Evolutionary conservation across 2,797 vertebrate genomes (phyloP).

Genomic region (Hoplostethus mediterraneus): DNA sequence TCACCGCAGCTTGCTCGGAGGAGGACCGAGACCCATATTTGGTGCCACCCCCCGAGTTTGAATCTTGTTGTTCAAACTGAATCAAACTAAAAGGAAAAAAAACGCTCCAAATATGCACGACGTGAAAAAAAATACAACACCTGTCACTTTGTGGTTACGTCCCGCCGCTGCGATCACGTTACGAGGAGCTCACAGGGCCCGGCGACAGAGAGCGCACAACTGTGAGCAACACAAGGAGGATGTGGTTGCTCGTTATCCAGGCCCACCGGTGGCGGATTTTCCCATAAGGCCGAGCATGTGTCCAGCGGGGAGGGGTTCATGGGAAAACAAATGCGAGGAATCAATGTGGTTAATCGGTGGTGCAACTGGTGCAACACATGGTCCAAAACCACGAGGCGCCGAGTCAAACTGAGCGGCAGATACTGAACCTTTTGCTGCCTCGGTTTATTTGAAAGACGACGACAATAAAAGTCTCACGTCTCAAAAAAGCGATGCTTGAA

Average conservation of each 20-base stretch:
- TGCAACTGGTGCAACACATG: constrained; percentile 28
- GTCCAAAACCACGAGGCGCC: constrained; percentile 18
- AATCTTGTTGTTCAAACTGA: too few relatives aligned
- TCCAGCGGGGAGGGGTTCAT: constrained; percentile 45
- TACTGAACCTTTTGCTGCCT: too few relatives aligned
- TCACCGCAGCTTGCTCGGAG: too few relatives aligned
- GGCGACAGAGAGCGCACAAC: constrained; percentile 45
- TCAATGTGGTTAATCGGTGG: constrained; percentile 37
- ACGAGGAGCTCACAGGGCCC: not conserved
- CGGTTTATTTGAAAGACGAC: too few relatives aligned
- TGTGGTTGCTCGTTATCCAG: constrained; percentile 52
- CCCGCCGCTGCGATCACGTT: constrained; percentile 36
- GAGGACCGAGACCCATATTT: too few relatives aligned
- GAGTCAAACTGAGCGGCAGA: not conserved
- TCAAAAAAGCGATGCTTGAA: too few relatives aligned
- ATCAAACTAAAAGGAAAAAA: too few relatives aligned
- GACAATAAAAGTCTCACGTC: too few relatives aligned
- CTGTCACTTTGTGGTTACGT: constrained; percentile 19
- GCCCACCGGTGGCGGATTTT: constrained; percentile 39
- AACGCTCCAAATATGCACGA: too few relatives aligned
- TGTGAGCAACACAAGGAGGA: constrained; percentile 46
- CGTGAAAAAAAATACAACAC: constrained; percentile 27
- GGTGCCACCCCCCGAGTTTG: too few relatives aligned
- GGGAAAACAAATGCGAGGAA: constrained; percentile 68
- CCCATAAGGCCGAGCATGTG: constrained; percentile 60